phyloP scores from a whole-genome alignment of 2,888 invertebrate species.

The Hylaea fasciaria region DNA sequence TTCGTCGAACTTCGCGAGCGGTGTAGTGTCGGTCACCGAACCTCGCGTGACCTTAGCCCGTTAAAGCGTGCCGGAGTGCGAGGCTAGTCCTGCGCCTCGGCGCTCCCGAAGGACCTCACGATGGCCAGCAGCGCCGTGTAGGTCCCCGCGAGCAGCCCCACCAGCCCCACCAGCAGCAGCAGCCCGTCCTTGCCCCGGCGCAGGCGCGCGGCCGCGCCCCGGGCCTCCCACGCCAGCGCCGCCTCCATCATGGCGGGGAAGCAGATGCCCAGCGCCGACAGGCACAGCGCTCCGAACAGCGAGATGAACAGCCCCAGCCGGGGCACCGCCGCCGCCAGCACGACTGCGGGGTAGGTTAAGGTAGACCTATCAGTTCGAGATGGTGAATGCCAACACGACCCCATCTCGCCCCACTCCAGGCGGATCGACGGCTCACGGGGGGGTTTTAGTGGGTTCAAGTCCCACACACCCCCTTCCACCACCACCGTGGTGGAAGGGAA shows the following conservation, averaged over 20 bases:
- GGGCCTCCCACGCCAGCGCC: constrained; percentile 72
- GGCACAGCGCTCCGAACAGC: constrained; percentile 93
- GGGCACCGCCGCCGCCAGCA: constrained; percentile 91
- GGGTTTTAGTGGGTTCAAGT: no score
- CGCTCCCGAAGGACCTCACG: constrained; percentile 66
- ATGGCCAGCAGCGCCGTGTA: constrained; percentile 87
- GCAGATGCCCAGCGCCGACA: constrained; percentile 94
- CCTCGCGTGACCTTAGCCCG: no score
- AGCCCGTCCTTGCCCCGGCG: constrained; percentile 78
- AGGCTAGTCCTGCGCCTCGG: not conserved
- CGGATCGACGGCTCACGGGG: no score
- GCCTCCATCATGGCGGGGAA: constrained; percentile 90
- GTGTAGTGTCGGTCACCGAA: no score
- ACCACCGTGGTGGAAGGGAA: no score
- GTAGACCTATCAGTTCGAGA: not conserved
- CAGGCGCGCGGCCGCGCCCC: constrained; percentile 62
- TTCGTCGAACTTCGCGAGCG: no score
- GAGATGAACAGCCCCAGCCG: constrained; percentile 92
- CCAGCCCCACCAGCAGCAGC: constrained; percentile 85
- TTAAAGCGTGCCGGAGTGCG: no score
- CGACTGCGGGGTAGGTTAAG: constrained; percentile 85
- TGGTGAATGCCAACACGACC: no score
- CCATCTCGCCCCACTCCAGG: no score
- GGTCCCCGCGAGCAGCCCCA: constrained; percentile 88
- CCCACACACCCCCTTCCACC: no score